Base-by-base conservation (phyloP, 2,797 vertebrate species). In the Otus scops region DNA sequence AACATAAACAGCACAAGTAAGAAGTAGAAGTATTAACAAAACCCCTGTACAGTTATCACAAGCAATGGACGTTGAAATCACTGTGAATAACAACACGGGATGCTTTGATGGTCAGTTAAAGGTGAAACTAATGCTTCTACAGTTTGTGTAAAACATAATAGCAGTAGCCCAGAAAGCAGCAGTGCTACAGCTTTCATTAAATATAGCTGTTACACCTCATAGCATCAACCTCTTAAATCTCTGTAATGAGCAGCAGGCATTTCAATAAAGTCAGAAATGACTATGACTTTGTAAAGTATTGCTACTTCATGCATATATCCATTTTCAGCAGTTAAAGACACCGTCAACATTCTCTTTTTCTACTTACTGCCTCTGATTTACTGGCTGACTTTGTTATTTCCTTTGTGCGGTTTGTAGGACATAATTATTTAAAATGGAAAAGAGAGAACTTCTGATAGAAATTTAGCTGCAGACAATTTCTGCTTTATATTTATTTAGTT, bases 181-280 rank as follows among this genome's bases (percentile, higher is more conserved):
- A 85, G 30, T 85, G 68, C 71, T 80, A 65, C 71, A 78, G 57
- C 68, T 91, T 95, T 43, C 60, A 41, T 82, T 87, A 89, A 87
- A 92, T 41, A 24, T 50, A 85, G 23, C 67, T 60, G 60, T 63
- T 92, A 76, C 32, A 47, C 30, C 41, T 94, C 56, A 63, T 48
- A 63, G 36, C 60, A 80, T 77, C 77, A 83, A 74, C 57, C 75
- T 96, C 84, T 95, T 96, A 92, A 95, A 95, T 94, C 86, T 93
- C 88, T 24, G 84, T 92, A 92, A 93, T 57, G 78, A 95, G 78
- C 81, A 94, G 64, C 60, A 85, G 84, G 81, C 75, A 89, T 94
- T 94, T 94, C 13, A 15, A 54, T 89, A 79, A 94, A 92, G 68
- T 95, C 84, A 95, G 80, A 89, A 94, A 71, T 61, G 93, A 83